phyloP scores from a whole-genome alignment of 2,888 invertebrate species.

The Spilarctia lutea region DNA sequence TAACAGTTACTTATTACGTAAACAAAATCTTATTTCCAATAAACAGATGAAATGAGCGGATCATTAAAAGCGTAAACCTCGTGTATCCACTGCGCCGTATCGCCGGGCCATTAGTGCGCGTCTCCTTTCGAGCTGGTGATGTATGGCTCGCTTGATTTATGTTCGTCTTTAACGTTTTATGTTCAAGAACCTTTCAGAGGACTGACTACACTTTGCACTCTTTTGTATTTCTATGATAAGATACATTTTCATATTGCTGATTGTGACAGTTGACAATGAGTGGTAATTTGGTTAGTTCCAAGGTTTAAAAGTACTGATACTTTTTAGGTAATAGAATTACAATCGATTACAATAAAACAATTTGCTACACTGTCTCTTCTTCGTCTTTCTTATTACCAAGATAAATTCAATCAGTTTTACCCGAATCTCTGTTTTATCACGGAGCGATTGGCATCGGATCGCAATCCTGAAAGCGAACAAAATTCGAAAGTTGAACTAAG shows the following conservation, averaged over 20 bases:
- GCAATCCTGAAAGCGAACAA: too few species aligned
- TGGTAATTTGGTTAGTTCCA: neutral
- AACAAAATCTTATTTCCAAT: neutral
- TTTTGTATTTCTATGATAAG: slow-evolving; percentile 24
- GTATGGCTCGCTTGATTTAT: slow-evolving; percentile 65
- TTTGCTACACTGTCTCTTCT: too few species aligned
- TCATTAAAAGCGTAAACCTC: slow-evolving; percentile 39
- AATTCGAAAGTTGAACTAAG: too few species aligned
- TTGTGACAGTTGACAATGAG: neutral
- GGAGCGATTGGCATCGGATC: too few species aligned
- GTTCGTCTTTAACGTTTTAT: slow-evolving; percentile 47
- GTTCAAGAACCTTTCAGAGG: slow-evolving; percentile 32
- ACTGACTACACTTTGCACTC: slow-evolving; percentile 31
- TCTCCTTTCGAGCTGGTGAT: slow-evolving; percentile 59
- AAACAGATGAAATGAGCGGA: slow-evolving; percentile 7
- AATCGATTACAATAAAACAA: too few species aligned
- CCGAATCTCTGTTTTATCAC: too few species aligned
- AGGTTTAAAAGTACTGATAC: too few species aligned
- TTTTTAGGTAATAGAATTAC: too few species aligned
- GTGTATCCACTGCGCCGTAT: slow-evolving; percentile 56
- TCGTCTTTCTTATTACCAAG: too few species aligned
- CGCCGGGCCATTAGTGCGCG: slow-evolving; percentile 59
- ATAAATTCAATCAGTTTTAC: too few species aligned
- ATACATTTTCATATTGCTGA: neutral
- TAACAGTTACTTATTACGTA: neutral